phyloP scores from a whole-genome alignment of 2,888 invertebrate species.

The Nycteola revayana region DNA sequence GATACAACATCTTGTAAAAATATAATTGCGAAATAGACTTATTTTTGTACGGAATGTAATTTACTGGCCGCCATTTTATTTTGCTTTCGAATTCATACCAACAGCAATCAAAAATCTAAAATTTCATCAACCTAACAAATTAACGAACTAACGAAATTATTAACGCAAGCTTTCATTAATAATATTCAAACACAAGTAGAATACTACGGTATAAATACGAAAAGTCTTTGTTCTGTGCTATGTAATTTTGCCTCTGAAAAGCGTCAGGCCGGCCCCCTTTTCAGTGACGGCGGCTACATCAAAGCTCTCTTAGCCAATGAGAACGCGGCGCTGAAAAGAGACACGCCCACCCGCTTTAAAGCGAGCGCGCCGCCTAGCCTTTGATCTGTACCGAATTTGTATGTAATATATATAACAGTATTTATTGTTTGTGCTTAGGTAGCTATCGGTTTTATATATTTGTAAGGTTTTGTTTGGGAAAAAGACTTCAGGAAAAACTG shows the following conservation, averaged over 20 bases:
- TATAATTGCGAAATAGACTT: no score
- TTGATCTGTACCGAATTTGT: conserved; percentile 43
- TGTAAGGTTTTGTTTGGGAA: no score
- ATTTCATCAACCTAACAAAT: no score
- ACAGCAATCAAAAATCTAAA: no score
- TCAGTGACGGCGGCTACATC: conserved; percentile 56
- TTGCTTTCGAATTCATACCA: no score
- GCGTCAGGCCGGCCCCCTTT: conserved; percentile 61
- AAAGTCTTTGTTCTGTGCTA: conserved; percentile 34
- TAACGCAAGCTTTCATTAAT: no score
- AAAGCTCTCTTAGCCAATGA: conserved; percentile 57
- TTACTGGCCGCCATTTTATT: no score
- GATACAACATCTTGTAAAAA: no score
- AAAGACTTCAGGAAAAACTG: no score
- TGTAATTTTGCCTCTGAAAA: conserved; percentile 57
- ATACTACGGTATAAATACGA: conserved; percentile 40
- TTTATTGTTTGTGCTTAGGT: background rate
- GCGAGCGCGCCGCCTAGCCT: conserved; percentile 56
- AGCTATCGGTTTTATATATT: no score
- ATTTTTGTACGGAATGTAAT: no score
- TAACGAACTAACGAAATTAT: no score
- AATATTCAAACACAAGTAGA: conserved; percentile 6
- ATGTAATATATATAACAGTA: conserved; percentile 16
- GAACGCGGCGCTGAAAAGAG: conserved; percentile 65
- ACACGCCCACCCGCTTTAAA: conserved; percentile 76